These are phyloP conservation scores for Colistium nudipinnis DNA, from an alignment of 2,113 vertebrate genomes.

Conservation along the genomic window DNA sequence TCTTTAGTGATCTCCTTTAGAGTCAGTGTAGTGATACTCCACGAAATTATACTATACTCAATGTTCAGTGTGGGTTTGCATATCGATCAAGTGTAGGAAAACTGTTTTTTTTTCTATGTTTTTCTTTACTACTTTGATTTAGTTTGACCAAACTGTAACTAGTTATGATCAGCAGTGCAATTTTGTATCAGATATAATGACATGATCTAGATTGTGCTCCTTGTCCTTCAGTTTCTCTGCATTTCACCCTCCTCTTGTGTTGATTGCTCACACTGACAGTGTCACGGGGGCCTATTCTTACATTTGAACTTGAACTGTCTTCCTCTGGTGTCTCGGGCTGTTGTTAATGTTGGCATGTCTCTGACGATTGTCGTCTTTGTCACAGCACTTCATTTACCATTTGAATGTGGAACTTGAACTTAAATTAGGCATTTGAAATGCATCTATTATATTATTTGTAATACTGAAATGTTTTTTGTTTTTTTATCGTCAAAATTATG, in stretches of 20 bases:
- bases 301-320: conserved; percentile 63
- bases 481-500: neutral
- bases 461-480: too few species aligned
- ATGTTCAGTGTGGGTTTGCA: neutral
- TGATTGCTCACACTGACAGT: conserved; percentile 11
- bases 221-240: neutral
- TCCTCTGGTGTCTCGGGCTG: conserved; percentile 10
- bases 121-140: neutral
- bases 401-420: conserved; percentile 7
- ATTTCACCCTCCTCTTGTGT: conserved; percentile 3
- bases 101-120: too few species aligned
- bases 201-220: neutral
- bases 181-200: neutral
- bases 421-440: neutral
- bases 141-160: neutral
- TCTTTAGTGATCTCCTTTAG: conserved; percentile 18
- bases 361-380: conserved; percentile 23
- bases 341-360: conserved; percentile 22
- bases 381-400: conserved; percentile 36
- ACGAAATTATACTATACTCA: neutral
- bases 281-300: conserved; percentile 34
- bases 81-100: neutral
- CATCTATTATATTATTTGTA: neutral
- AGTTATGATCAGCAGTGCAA: neutral
- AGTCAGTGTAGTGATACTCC: conserved; percentile 11